These are phyloP conservation scores for Gymnoscopelus braueri DNA, from an alignment of 2,797 vertebrate species.

Conservation along the genomic window DNA sequence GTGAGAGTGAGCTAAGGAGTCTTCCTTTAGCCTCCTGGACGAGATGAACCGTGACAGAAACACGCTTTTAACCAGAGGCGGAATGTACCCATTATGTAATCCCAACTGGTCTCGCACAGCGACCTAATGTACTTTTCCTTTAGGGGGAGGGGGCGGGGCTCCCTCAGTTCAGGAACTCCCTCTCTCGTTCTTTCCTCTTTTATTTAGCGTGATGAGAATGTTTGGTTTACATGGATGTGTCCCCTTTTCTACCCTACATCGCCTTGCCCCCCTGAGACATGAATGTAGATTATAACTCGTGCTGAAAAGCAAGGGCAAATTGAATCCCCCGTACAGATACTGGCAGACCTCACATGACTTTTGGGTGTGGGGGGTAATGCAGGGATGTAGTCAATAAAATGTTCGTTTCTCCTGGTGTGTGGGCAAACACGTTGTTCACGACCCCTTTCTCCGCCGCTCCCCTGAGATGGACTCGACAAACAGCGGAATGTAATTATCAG, in stretches of 20 bases:
- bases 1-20: background rate
- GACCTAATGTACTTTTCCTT: slow-evolving; percentile 37
- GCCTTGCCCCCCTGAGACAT: background rate
- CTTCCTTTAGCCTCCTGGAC: slow-evolving; percentile 19
- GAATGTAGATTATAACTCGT: background rate
- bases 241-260: background rate
- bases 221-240: background rate
- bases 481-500: slow-evolving; percentile 37
- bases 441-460: slow-evolving; percentile 5
- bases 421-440: slow-evolving; percentile 16
- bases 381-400: slow-evolving; percentile 13
- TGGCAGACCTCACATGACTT: background rate
- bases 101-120: background rate
- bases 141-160: slow-evolving; percentile 15
- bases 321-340: background rate
- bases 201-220: slow-evolving; percentile 40
- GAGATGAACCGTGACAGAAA: slow-evolving; percentile 47
- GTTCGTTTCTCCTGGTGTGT: slow-evolving; percentile 29
- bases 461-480: slow-evolving; percentile 19
- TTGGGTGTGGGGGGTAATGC: background rate
- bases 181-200: slow-evolving; percentile 23
- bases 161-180: background rate
- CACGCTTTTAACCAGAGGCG: slow-evolving; percentile 32
- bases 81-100: slow-evolving; percentile 30
- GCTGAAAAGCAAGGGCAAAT: slow-evolving; percentile 17